phyloP scores from a whole-genome alignment of 2,113 vertebrate species.

The Silurus glanis region DNA sequence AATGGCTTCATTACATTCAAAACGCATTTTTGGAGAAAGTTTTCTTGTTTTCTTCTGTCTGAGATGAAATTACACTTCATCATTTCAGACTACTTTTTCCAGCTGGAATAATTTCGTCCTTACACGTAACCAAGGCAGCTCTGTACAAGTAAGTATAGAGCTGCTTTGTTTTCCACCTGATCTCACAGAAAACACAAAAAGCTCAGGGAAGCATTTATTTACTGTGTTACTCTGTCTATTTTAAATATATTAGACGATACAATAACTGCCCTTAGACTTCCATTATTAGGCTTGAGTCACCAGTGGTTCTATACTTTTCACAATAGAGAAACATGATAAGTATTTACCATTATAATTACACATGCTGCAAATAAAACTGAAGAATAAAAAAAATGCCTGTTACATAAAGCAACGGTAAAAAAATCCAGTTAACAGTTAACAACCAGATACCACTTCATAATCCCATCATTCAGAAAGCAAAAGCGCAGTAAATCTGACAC shows the following conservation, averaged over 20 bases:
- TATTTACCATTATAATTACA: background rate
- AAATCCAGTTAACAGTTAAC: background rate
- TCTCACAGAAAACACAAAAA: background rate
- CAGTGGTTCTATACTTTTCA: background rate
- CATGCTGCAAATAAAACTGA: background rate
- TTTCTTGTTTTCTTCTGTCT: background rate
- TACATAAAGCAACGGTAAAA: background rate
- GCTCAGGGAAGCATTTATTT: background rate
- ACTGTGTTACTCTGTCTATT: no score
- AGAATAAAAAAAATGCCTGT: background rate
- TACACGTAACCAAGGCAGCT: background rate
- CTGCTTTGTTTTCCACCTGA: background rate
- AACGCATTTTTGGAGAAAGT: background rate
- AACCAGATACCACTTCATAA: background rate
- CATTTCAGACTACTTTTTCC: background rate
- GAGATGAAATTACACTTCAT: background rate
- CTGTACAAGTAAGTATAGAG: background rate
- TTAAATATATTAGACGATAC: background rate
- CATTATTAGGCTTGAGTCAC: background rate
- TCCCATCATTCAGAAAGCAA: slow-evolving; percentile 9
- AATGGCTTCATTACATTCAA: background rate
- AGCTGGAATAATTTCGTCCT: background rate
- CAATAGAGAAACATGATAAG: background rate
- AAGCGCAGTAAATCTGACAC: background rate
- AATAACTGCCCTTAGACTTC: background rate